Evolutionary conservation across 2,113 vertebrate species (phyloP).

Genomic region (Ageneiosus marmoratus): DNA sequence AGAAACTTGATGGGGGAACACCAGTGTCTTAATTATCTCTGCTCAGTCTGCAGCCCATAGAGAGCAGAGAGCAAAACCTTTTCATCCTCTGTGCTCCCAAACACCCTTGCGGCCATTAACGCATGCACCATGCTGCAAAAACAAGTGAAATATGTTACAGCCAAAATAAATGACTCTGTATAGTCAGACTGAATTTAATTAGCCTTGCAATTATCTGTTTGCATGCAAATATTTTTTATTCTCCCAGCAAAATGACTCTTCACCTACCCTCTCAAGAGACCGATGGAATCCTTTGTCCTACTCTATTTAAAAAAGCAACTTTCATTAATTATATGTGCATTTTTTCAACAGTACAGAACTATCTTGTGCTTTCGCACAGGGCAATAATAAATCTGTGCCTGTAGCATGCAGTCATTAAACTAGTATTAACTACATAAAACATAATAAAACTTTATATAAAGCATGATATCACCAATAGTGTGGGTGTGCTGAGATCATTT

Average conservation of each 20-base stretch:
- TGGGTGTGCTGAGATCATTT: neutral
- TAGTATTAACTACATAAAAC: neutral
- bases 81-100: constrained; percentile 44
- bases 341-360: neutral
- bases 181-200: constrained; percentile 51
- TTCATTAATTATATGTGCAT: constrained; percentile 27
- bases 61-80: constrained; percentile 46
- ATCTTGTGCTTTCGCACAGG: neutral
- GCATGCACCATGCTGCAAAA: constrained; percentile 48
- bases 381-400: constrained; percentile 12
- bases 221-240: constrained; percentile 37
- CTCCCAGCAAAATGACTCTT: constrained; percentile 32
- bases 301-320: constrained; percentile 28
- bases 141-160: constrained; percentile 48
- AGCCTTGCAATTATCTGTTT: constrained; percentile 40
- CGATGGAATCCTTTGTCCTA: neutral
- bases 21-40: constrained; percentile 57
- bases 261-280: constrained; percentile 33
- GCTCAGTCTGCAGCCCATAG: constrained; percentile 47
- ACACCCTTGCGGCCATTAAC: constrained; percentile 42
- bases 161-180: constrained; percentile 48
- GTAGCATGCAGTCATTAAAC: neutral
- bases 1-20: constrained; percentile 48
- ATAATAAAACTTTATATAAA: constrained; percentile 4
- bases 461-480: neutral